These are phyloP conservation scores for Ricordea florida DNA, from an alignment of 92 coral and sea anemone species.

Conservation along the genomic window DNA sequence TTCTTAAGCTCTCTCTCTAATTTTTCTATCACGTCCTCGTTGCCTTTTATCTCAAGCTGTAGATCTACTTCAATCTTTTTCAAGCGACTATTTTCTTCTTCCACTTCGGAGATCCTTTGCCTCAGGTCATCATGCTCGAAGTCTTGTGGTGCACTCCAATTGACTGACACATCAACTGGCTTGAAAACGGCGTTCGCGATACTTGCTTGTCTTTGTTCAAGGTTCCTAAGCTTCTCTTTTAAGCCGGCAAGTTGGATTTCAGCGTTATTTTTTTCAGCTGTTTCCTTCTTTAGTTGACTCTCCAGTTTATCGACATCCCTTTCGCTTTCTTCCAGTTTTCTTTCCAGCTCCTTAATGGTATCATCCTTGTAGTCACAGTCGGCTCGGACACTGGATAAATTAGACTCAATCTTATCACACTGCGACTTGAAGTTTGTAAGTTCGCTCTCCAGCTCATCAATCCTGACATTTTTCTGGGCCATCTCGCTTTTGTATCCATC, in stretches of 20 bases:
- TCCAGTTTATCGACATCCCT: slow-evolving; percentile 65
- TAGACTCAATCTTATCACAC: slow-evolving; percentile 60
- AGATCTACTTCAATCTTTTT: slow-evolving; percentile 34
- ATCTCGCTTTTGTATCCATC: slow-evolving; percentile 63
- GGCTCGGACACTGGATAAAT: slow-evolving; percentile 44
- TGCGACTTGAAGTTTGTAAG: slow-evolving; percentile 51
- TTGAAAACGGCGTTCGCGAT: slow-evolving; percentile 14
- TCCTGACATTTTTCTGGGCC: slow-evolving; percentile 64
- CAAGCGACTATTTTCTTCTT: slow-evolving; percentile 63
- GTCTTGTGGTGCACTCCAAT: slow-evolving; percentile 28
- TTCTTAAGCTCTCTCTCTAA: slow-evolving; percentile 68
- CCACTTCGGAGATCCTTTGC: slow-evolving; percentile 74
- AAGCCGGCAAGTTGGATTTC: slow-evolving; percentile 75
- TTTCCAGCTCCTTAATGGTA: slow-evolving; percentile 55
- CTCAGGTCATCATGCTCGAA: slow-evolving; percentile 68
- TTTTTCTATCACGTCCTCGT: slow-evolving; percentile 60
- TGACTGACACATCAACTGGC: background rate
- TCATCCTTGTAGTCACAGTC: slow-evolving; percentile 69
- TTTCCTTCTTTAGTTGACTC: slow-evolving; percentile 63
- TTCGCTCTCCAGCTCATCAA: slow-evolving; percentile 62
- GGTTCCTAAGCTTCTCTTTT: slow-evolving; percentile 59
- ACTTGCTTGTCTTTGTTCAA: slow-evolving; percentile 42
- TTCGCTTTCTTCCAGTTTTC: slow-evolving; percentile 51
- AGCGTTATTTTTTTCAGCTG: slow-evolving; percentile 67
- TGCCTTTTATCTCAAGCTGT: slow-evolving; percentile 63